Percentiles rank a stretch among this genome's conserved stretches.
Conservation (phyloP, 1,140 invertebrate genomes). For the Leptinotarsa lineolata region DNA sequence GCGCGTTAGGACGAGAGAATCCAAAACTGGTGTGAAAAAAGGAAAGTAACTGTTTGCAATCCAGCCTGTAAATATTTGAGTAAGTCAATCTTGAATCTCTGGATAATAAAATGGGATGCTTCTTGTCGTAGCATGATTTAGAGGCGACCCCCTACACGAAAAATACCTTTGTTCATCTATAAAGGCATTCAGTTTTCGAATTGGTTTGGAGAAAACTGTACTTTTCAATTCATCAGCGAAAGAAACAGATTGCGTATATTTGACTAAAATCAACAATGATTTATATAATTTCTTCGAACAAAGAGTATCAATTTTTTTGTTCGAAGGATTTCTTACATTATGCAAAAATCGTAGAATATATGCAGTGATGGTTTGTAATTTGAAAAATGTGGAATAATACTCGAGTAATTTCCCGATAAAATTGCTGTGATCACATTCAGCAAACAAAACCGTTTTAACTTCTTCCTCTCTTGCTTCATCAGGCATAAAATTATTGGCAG, state of each 20-base stretch:
- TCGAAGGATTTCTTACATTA: too few relatives aligned
- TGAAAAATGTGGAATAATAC: not conserved
- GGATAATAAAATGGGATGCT: slow-evolving; percentile 25
- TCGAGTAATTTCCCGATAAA: not conserved
- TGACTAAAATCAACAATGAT: not conserved
- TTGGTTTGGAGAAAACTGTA: slow-evolving; percentile 8
- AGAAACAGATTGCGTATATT: not conserved
- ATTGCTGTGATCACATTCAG: not conserved
- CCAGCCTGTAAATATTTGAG: too few relatives aligned
- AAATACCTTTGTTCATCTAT: slow-evolving; percentile 15
- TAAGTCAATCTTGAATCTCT: too few relatives aligned
- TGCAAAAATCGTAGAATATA: not conserved
- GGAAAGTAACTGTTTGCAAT: too few relatives aligned
- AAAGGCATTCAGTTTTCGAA: slow-evolving; percentile 15
- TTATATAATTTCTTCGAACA: not conserved
- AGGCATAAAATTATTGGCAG: not conserved
- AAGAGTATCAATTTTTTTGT: not conserved
- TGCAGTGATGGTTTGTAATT: not conserved
- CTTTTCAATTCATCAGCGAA: not conserved
- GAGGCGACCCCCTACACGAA: slow-evolving; percentile 17
- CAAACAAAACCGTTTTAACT: not conserved
- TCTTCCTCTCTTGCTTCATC: not conserved
- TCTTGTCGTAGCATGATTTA: slow-evolving; percentile 16
- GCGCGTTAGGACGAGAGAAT: too few relatives aligned
- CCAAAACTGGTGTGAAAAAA: too few relatives aligned